Evolutionary conservation across 2,113 vertebrate genomes (phyloP).

Genomic region (Gopherus flavomarginatus): DNA sequence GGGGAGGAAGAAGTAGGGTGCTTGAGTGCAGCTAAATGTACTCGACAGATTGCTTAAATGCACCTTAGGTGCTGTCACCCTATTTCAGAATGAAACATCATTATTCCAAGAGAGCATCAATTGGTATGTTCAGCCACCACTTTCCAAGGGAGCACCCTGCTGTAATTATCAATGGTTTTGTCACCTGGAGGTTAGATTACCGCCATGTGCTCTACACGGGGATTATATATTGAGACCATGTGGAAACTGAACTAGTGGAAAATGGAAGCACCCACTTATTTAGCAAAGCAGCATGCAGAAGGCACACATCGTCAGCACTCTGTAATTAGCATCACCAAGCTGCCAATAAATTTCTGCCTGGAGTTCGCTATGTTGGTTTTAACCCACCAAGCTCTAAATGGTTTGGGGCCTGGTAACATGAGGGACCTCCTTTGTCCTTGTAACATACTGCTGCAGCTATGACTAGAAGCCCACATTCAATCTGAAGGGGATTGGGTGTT

Average conservation of each 20-base stretch:
- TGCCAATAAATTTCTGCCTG: fast-evolving
- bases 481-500: not conserved
- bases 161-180: not conserved
- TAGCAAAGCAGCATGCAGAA: fast-evolving
- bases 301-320: not conserved
- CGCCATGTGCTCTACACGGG: not conserved
- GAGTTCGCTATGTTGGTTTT: fast-evolving
- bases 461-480: not conserved
- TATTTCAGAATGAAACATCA: fast-evolving
- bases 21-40: fast-evolving
- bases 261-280: fast-evolving
- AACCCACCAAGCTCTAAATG: too few relatives aligned
- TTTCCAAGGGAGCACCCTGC: fast-evolving
- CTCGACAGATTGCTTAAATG: fast-evolving
- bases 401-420: not conserved
- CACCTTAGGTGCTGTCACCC: fast-evolving
- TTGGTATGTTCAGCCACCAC: not conserved
- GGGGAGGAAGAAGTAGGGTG: fast-evolving
- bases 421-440: not conserved
- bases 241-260: fast-evolving
- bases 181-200: not conserved
- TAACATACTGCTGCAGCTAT: fast-evolving
- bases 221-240: not conserved
- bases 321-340: fast-evolving
- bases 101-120: fast-evolving